A percentile compares a stretch with the other conserved stretches of the same genome.
phyloP scores from a whole-genome alignment of 2,113 vertebrate genomes.

The Notarius quadriscutis region DNA sequence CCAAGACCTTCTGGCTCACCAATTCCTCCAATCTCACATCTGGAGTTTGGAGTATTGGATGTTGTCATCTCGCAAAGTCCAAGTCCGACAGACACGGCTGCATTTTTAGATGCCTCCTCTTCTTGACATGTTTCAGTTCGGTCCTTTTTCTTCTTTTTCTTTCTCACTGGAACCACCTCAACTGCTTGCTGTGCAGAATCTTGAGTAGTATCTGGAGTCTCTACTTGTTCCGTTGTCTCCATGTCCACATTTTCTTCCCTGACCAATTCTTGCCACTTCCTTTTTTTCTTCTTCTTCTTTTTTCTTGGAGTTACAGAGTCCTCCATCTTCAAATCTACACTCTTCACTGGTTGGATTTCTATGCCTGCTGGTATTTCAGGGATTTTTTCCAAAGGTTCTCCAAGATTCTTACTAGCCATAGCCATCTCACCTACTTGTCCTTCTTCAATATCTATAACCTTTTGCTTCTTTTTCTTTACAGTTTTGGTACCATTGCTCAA shows the following conservation, averaged over 20 bases:
- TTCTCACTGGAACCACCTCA: neutral
- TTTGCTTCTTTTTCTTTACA: neutral
- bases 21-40: neutral
- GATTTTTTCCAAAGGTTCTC: neutral
- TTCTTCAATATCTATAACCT: neutral
- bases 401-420: neutral
- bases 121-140: neutral
- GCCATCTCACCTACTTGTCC: neutral
- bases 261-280: neutral
- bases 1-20: neutral
- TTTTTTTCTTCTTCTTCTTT: slow-evolving; percentile 54
- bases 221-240: neutral
- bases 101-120: neutral
- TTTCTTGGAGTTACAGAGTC: neutral
- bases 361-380: neutral
- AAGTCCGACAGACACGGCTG: neutral
- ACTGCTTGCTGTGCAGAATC: neutral
- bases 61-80: too few species aligned
- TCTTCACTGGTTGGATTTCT: neutral
- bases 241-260: neutral
- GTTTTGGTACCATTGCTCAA: too few species aligned
- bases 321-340: neutral
- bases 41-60: neutral
- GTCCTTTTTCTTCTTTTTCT: slow-evolving; percentile 9
- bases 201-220: neutral